Percentiles rank a stretch among this genome's conserved stretches.
Conservation (phyloP, 2,797 vertebrate species). For the Macropus fuliginosus region DNA sequence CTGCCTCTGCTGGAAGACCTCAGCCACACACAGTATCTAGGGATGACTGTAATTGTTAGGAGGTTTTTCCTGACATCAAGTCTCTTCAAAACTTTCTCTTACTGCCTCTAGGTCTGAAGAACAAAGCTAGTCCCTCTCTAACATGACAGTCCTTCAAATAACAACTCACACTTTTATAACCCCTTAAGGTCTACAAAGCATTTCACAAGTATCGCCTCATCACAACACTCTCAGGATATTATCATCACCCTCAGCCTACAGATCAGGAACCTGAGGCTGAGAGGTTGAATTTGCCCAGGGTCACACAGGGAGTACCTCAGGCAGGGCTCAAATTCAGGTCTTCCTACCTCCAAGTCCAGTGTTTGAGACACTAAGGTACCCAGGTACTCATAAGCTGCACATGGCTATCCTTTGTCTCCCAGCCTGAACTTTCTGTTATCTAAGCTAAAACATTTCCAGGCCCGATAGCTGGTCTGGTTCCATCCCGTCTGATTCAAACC, state of each 20-base stretch:
- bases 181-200: background rate
- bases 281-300: background rate
- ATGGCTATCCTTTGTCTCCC: no score
- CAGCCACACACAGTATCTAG: background rate
- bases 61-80: background rate
- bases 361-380: background rate
- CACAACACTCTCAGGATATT: background rate
- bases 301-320: background rate
- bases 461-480: no score
- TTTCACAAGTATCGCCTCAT: background rate
- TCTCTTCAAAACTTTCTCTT: background rate
- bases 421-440: background rate
- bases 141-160: background rate
- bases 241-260: background rate
- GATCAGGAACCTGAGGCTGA: background rate
- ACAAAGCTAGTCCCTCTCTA: background rate
- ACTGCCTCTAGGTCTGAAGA: background rate
- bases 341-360: background rate
- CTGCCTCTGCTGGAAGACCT: background rate
- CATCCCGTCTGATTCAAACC: background rate
- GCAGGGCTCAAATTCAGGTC: background rate
- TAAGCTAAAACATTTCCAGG: background rate
- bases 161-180: background rate
- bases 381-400: background rate
- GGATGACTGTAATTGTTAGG: background rate